Base-by-base conservation (phyloP, 2,113 vertebrate species). In the Tragelaphus buxtoni region DNA sequence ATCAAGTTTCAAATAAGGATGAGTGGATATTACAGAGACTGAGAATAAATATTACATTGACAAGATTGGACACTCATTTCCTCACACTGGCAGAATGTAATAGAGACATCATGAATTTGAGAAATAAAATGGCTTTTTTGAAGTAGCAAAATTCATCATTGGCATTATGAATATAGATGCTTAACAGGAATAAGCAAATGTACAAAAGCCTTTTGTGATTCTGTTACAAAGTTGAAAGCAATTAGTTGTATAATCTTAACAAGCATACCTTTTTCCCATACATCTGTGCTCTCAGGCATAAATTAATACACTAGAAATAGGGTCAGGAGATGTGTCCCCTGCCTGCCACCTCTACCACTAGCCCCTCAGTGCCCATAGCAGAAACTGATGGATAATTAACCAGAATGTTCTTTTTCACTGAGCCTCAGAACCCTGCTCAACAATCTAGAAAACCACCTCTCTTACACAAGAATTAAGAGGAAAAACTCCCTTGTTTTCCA, bases 181-280 rank as follows among this genome's bases (percentile, higher is more conserved):
- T 83, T 92, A 96, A 90, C 42, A 91, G 79, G 18, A 90, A 79
- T 72, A 89, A 94, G n/a, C 39, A 90, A 94, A 72, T 45, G 30
- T 88, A 82, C 51, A 89, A 93, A 96, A 97, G 53, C 35, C 63
- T 91, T 86, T 93, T 95, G 49, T 97, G 91, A 86, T 95, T 91
- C 85, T 61, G 35, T 93, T 91, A 63, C 63, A 89, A 80, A 97
- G 89, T 69, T 87, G 79, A 91, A 93, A 96, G 86, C 47, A 84
- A 42, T 74, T 90, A 72, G 51, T 24, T 86, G 7, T 89, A 32
- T 77, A 79, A 83, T 79, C 47, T 89, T 91, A 91, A 84, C 26
- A 85, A 97, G 63, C 24, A n/a, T 91, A 92, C 91, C 42, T 92
- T 28, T 91, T 74, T 1, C 35, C 82, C 61, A 45, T 35, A 22